phyloP scores from a whole-genome alignment of 1,140 invertebrate genomes.

The Pygmarrhopalites habei region DNA sequence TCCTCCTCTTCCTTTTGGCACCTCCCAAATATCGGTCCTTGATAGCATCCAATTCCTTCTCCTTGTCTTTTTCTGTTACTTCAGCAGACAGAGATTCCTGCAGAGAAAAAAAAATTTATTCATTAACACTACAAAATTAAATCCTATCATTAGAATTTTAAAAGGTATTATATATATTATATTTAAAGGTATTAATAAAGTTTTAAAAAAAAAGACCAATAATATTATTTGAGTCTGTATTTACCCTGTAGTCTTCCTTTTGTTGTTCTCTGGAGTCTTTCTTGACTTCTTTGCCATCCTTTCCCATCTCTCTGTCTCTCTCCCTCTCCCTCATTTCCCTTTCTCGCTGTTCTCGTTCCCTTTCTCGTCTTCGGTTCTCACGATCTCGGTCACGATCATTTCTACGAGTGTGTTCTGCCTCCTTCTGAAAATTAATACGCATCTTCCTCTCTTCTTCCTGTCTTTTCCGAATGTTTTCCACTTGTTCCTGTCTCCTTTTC shows the following conservation, averaged over 20 bases:
- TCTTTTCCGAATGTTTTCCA: constrained; percentile 57
- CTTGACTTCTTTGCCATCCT: constrained; percentile 43
- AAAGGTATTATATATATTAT: neutral
- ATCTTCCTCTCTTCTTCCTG: constrained; percentile 65
- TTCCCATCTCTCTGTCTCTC: constrained; percentile 34
- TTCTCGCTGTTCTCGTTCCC: constrained; percentile 45
- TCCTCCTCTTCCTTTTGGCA: constrained; percentile 85
- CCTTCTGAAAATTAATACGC: constrained; percentile 52
- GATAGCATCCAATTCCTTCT: constrained; percentile 85
- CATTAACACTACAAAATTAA: neutral
- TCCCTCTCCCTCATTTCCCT: constrained; percentile 27
- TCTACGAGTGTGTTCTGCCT: constrained; percentile 48
- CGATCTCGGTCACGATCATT: constrained; percentile 42
- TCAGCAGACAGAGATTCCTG: constrained; percentile 25
- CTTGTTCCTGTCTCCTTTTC: constrained; percentile 77
- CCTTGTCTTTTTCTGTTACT: constrained; percentile 65
- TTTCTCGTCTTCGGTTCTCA: constrained; percentile 42
- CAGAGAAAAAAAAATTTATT: too few relatives aligned
- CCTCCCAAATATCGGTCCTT: constrained; percentile 92
- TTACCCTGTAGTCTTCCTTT: neutral
- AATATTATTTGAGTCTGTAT: neutral
- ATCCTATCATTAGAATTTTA: neutral
- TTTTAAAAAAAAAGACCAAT: neutral
- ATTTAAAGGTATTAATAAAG: too few relatives aligned
- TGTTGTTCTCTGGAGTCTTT: constrained; percentile 23